Conservation (phyloP, 2,888 invertebrate genomes). For the Nematopogon swammerdamellus region DNA sequence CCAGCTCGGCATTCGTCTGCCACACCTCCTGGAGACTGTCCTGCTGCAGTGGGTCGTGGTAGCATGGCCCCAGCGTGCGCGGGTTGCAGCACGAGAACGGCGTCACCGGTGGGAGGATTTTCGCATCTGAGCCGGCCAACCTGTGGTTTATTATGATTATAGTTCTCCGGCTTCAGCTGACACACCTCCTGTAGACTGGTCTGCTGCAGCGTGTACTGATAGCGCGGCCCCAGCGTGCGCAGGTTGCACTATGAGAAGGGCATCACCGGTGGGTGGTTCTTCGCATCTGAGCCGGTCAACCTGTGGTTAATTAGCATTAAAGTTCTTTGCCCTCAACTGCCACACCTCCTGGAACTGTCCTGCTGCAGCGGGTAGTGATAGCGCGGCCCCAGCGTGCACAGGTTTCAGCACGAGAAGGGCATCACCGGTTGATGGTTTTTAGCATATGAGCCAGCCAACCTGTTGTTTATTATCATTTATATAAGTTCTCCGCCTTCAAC, state of each 20-base stretch:
- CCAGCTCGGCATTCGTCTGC: conserved; percentile 9
- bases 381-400: conserved; percentile 55
- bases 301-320: conserved; percentile 16
- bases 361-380: conserved; percentile 62
- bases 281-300: conserved; percentile 40
- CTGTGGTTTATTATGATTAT: conserved; percentile 17
- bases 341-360: conserved; percentile 15
- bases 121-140: conserved; percentile 41
- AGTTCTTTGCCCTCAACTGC: not conserved
- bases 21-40: conserved; percentile 13
- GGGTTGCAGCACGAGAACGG: conserved; percentile 62
- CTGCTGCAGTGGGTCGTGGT: conserved; percentile 61
- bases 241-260: conserved; percentile 62
- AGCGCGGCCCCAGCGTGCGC: conserved; percentile 55
- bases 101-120: conserved; percentile 45
- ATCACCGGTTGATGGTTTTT: conserved; percentile 47
- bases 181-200: conserved; percentile 13
- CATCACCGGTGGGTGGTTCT: conserved; percentile 45
- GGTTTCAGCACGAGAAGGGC: conserved; percentile 61
- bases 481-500: not conserved
- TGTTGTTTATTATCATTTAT: conserved; percentile 13
- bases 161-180: not conserved
- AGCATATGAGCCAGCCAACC: conserved; percentile 42
- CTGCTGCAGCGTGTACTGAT: conserved; percentile 61
- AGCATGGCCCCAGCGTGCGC: conserved; percentile 55